These are phyloP conservation scores for Pristionchus fissidentatus DNA, from an alignment of 2,888 invertebrate genomes.

Conservation along the genomic window DNA sequence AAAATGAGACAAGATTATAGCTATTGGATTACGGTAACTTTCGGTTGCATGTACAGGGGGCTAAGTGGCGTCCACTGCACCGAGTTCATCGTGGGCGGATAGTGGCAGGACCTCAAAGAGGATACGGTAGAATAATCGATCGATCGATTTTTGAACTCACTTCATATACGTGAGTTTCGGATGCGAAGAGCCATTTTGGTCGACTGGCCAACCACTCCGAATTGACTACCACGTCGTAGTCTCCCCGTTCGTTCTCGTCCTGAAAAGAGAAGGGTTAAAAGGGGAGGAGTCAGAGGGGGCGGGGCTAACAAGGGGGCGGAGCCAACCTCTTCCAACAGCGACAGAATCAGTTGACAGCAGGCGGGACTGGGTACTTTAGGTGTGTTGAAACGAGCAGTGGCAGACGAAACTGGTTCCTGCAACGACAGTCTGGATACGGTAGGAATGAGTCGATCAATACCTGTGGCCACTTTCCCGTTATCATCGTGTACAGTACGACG, in stretches of 20 bases:
- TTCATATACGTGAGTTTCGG: conserved; percentile 37
- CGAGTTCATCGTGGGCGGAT: neutral
- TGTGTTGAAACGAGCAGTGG: conserved; percentile 49
- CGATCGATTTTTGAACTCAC: neutral
- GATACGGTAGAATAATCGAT: conserved; percentile 14
- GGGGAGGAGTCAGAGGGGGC: neutral
- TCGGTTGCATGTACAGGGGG: conserved; percentile 4
- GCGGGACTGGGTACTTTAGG: conserved; percentile 51
- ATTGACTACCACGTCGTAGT: conserved; percentile 59
- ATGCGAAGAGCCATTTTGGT: conserved; percentile 56
- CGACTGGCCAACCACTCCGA: conserved; percentile 61
- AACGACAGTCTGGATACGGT: neutral
- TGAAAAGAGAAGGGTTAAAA: neutral
- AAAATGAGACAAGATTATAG: conserved; percentile 32
- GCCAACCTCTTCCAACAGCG: conserved; percentile 55
- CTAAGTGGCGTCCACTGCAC: conserved; percentile 11
- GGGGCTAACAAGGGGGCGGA: too few species aligned
- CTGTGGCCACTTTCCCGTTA: conserved; percentile 66
- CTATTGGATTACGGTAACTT: neutral
- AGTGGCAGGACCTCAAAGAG: neutral
- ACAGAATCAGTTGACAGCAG: conserved; percentile 55
- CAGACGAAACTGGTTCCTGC: conserved; percentile 44
- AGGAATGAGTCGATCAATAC: neutral
- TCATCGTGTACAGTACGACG: conserved; percentile 67
- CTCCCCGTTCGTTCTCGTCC: conserved; percentile 57